A percentile compares a stretch with the other conserved stretches of the same genome.
Evolutionary conservation across 64 coral and sea anemone genomes (phyloP).

Genomic region (Montipora capricornis): DNA sequence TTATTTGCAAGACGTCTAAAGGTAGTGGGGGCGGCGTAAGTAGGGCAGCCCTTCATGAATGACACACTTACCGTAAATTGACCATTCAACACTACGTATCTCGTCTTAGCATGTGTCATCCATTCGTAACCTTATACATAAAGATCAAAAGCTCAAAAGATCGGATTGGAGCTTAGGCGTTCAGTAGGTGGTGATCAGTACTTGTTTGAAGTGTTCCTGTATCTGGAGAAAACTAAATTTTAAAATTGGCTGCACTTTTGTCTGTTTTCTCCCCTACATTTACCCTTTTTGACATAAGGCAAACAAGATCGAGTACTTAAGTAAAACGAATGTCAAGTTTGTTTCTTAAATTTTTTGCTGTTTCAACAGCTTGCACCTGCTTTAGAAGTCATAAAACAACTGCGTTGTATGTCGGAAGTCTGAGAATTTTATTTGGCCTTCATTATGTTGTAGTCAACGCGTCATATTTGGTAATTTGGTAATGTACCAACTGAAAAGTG

Average conservation of each 20-base stretch:
- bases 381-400: background rate
- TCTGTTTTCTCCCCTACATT: background rate
- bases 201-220: background rate
- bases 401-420: background rate
- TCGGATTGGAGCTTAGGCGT: background rate
- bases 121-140: too few species aligned
- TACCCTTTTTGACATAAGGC: constrained; percentile 27
- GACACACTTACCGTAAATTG: background rate
- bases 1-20: background rate
- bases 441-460: background rate
- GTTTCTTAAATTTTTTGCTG: background rate
- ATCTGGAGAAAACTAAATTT: background rate
- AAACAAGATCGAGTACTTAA: constrained; percentile 26
- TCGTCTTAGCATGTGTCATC: background rate
- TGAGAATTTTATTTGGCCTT: background rate
- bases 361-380: background rate
- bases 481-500: background rate
- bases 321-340: background rate
- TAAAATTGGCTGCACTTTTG: background rate
- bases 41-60: background rate
- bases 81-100: background rate
- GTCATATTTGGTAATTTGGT: background rate
- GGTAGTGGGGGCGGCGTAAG: background rate
- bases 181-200: background rate
- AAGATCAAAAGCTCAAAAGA: background rate